Base-by-base conservation (phyloP, 2,113 vertebrate species). In the Cheirogaleus medius region DNA sequence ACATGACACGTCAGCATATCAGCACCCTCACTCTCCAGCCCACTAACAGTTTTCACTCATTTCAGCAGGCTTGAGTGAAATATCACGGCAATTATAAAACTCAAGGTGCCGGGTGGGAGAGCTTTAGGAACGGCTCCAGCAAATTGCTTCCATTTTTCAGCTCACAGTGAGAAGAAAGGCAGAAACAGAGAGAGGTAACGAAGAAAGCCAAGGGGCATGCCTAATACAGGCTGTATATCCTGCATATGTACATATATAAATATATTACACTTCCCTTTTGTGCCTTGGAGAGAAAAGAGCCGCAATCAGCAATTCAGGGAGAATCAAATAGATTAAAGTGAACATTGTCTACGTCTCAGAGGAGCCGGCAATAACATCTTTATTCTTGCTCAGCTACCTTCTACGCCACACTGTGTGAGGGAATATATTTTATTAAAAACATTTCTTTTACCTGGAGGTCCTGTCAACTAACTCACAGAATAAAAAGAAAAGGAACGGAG, bases 351-450 rank as follows among this genome's bases (percentile, higher is more conserved):
- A 71, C 21, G 32, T 84, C 95, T 92, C 97, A 9, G 84, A 91
- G 92, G 86, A 98, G 91, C 29, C 44, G 18, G 39, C 20, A 82
- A 74, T 93, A 95, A 94, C 96, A 97, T 97, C 20, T 97, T 94
- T 98, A 97, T 84, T 97, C 47, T 27, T 73, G 80, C 63, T 97
- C 86, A 96, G 87, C 63, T 92, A 27, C 93, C 73, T 95, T 97
- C 27, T 13, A 32, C 89, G 47, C 37, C 90, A 34, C 49, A 54
- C 58, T 85, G 71, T 25, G 39, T 66, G 85, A 91, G 80, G 94
- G 95, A 96, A 96, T 11, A 82, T 91, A 90, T 96, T 98, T 98
- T 97, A 98, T 98, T 98, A 96, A 98, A 98, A 97, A 77, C 25
- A 34, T 92, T 98, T 98, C 97, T 97, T 98, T 97, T 80, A 98